Evolutionary conservation across 2,113 vertebrate genomes (phyloP), one percentile per base, ranked within the genome.

Genomic region (Caranx ignobilis): DNA sequence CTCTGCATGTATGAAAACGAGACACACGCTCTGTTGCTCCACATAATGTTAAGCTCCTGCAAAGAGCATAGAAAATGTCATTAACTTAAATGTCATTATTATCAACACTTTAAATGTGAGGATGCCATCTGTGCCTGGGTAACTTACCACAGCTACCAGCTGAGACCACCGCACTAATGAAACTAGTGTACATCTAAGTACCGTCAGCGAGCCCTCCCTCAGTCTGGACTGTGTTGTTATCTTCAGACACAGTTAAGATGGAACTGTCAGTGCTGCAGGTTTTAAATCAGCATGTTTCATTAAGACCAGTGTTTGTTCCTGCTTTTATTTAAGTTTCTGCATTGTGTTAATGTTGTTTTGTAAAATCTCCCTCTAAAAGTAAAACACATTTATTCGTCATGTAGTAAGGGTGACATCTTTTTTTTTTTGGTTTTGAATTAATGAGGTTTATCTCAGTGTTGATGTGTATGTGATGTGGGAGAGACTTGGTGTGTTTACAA

Each of bases 61-160:
- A 1, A 41, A 55, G 56, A 72, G 10, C 19, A 68, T 31, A 47
- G 34, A 32, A 76, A 82, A 82, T 50, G 73, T 21, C 56, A 55
- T 69, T 73, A 34, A 47, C 73, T 47, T n/a, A 54, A 55, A 67
- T 72, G 67, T 50, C n/a, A 54, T 65, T 39, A 18, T 61, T 45
- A 83, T 82, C 59, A 37, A 69, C 68, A 71, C 60, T 64, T 45
- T 70, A 26, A 21, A 63, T 68, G 19, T 61, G 62, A 13, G 11
- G 47, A 76, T 64, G 72, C 56, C 81, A 80, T 79, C 81, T 87
- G 80, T 67, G 41, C 21, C 80, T 62, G 48, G 62, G 67, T 10
- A 9, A 41, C 39, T 10, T 79, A 68, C 75, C 41, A 82, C 31
- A 34, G 60, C 60, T 26, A 68, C 75, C 81, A 77, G 50, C 68